Evolutionary conservation across 92 coral and sea anemone species (phyloP).

Genomic region (Palythoa grandiflora): DNA sequence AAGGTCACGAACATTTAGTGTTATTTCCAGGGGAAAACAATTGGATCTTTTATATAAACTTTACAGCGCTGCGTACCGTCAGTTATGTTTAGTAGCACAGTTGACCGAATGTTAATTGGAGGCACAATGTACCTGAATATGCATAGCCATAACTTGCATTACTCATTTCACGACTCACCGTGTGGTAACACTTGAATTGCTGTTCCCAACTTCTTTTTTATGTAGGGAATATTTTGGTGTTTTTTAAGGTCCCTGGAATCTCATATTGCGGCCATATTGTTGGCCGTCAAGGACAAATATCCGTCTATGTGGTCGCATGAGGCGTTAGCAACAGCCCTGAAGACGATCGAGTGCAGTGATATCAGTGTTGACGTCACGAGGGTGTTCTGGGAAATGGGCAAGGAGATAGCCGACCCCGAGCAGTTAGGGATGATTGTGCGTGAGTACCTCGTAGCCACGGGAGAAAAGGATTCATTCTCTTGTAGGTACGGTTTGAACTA

Average conservation of each 20-base stretch:
- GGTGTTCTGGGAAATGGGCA: slow-evolving; percentile 87
- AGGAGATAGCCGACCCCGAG: slow-evolving; percentile 77
- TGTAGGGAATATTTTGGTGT: too few species aligned
- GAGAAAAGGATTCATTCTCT: slow-evolving; percentile 86
- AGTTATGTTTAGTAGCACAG: too few species aligned
- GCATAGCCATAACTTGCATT: too few species aligned
- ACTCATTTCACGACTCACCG: too few species aligned
- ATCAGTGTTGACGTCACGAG: slow-evolving; percentile 89
- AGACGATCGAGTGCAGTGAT: slow-evolving; percentile 84
- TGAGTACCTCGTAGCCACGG: slow-evolving; percentile 83
- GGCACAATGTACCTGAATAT: too few species aligned
- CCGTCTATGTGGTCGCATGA: slow-evolving; percentile 78
- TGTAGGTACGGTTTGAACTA: slow-evolving; percentile 27
- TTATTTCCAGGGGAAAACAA: too few species aligned
- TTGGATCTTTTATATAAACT: too few species aligned
- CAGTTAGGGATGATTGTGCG: slow-evolving; percentile 82
- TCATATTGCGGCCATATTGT: slow-evolving; percentile 75
- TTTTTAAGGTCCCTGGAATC: slow-evolving; percentile 61
- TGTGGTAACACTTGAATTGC: too few species aligned
- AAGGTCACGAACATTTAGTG: too few species aligned
- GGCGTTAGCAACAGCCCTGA: slow-evolving; percentile 81
- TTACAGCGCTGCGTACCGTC: too few species aligned
- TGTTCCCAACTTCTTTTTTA: not conserved
- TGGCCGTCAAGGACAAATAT: slow-evolving; percentile 71
- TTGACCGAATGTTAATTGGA: too few species aligned